Evolutionary conservation across 2,888 invertebrate species (phyloP).

Genomic region (Apocheima hispidaria): DNA sequence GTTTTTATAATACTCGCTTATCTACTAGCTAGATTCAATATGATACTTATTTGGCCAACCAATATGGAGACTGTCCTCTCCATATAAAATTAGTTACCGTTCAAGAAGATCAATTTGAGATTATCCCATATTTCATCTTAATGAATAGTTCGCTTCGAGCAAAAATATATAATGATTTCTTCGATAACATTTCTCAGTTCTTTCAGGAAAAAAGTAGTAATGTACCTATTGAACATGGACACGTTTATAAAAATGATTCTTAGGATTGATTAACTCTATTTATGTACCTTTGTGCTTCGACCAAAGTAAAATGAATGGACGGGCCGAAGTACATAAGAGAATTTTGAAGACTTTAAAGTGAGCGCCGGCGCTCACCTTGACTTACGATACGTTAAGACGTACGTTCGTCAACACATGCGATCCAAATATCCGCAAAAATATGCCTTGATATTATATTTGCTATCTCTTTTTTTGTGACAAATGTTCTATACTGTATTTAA

Average conservation of each 20-base stretch:
- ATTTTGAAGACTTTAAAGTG: neutral
- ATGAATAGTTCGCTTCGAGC: constrained; percentile 24
- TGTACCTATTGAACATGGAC: constrained; percentile 5
- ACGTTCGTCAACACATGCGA: too few species aligned
- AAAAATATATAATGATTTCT: constrained; percentile 15
- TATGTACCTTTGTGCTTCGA: neutral
- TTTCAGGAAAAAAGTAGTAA: constrained; percentile 2
- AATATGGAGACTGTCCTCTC: neutral
- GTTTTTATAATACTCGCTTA: too few species aligned
- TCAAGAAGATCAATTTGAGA: constrained; percentile 30
- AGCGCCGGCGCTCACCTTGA: too few species aligned
- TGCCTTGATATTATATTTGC: too few species aligned
- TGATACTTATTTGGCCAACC: neutral
- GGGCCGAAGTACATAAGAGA: neutral
- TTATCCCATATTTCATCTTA: constrained; percentile 30
- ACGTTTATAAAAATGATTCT: constrained; percentile 8
- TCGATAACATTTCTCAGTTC: constrained; percentile 9
- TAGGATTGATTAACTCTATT: constrained; percentile 5
- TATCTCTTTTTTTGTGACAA: too few species aligned
- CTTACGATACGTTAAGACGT: too few species aligned
- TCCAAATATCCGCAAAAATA: too few species aligned
- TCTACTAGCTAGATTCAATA: neutral
- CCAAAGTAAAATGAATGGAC: neutral
- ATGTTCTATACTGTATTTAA: too few species aligned
- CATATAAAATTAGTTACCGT: constrained; percentile 15